These are phyloP conservation scores for Anadara kagoshimensis DNA, from an alignment of 1,140 invertebrate genomes.

Conservation along the genomic window DNA sequence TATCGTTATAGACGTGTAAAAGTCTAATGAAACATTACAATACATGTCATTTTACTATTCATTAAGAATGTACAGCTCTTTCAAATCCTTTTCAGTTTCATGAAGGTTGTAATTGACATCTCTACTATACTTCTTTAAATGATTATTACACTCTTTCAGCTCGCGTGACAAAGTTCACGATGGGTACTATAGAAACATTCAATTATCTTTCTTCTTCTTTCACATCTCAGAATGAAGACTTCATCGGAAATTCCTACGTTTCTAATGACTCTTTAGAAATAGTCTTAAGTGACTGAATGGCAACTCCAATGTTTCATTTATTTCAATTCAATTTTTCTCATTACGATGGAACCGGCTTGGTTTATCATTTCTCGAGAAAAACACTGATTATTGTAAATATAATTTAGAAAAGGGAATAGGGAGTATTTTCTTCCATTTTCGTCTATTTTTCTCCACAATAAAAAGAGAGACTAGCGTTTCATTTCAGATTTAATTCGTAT, in stretches of 20 bases:
- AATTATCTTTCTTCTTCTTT: conserved; percentile 29
- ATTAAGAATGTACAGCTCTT: conserved; percentile 23
- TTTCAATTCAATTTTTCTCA: conserved; percentile 33
- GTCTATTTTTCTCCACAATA: conserved; percentile 6
- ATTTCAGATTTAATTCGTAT: conserved; percentile 20
- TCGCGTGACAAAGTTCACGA: conserved; percentile 30
- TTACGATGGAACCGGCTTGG: conserved; percentile 21
- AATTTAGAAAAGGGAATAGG: conserved; percentile 3
- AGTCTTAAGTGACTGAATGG: conserved; percentile 30
- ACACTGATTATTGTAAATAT: conserved; percentile 30
- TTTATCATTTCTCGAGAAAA: conserved; percentile 28
- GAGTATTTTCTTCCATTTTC: conserved; percentile 11
- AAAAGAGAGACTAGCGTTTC: conserved; percentile 7
- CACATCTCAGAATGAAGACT: conserved; percentile 14
- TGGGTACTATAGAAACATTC: conserved; percentile 34
- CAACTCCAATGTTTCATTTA: conserved; percentile 25
- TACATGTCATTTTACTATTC: conserved; percentile 31
- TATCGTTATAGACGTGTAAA: no score
- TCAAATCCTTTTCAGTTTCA: conserved; percentile 24
- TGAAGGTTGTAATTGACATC: conserved; percentile 29
- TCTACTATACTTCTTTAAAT: conserved; percentile 27
- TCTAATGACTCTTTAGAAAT: conserved; percentile 40
- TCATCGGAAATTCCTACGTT: conserved; percentile 27
- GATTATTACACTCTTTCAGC: conserved; percentile 12
- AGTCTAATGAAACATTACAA: conserved; percentile 5